These are phyloP conservation scores for Drosophila monieri DNA, from an alignment of 2,888 invertebrate species.

Conservation along the genomic window DNA sequence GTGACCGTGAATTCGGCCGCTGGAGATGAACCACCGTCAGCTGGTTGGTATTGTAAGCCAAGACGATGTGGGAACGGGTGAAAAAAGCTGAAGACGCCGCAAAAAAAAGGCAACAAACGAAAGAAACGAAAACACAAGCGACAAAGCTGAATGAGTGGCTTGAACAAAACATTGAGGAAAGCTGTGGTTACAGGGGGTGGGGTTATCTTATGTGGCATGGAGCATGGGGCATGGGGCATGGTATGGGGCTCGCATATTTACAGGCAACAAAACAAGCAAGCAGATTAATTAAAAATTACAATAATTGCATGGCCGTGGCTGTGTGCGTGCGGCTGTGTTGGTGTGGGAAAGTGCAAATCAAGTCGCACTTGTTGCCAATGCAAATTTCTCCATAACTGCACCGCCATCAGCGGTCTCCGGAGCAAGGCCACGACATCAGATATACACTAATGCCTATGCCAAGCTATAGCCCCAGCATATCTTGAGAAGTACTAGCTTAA, in stretches of 20 bases:
- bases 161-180: slow-evolving; percentile 45
- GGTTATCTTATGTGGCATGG: slow-evolving; percentile 3
- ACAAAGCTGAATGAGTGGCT: slow-evolving; percentile 51
- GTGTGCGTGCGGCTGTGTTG: slow-evolving; percentile 45
- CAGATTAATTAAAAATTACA: slow-evolving; percentile 79
- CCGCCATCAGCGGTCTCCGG: slow-evolving; percentile 7
- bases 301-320: slow-evolving; percentile 79
- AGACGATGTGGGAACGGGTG: slow-evolving; percentile 88
- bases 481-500: no score
- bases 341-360: slow-evolving; percentile 67
- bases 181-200: slow-evolving; percentile 8
- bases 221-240: background rate
- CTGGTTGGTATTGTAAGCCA: slow-evolving; percentile 89
- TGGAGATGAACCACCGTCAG: slow-evolving; percentile 89
- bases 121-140: slow-evolving; percentile 40
- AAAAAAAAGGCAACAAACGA: slow-evolving; percentile 3
- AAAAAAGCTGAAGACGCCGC: slow-evolving; percentile 86
- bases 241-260: slow-evolving; percentile 59
- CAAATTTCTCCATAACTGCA: slow-evolving; percentile 68
- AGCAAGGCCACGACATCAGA: background rate
- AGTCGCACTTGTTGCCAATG: slow-evolving; percentile 65
- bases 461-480: no score
- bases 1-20: slow-evolving; percentile 85
- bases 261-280: slow-evolving; percentile 67
- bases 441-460: slow-evolving; percentile 19